Conservation (phyloP, 1,140 invertebrate genomes). For the Psix sp. region DNA sequence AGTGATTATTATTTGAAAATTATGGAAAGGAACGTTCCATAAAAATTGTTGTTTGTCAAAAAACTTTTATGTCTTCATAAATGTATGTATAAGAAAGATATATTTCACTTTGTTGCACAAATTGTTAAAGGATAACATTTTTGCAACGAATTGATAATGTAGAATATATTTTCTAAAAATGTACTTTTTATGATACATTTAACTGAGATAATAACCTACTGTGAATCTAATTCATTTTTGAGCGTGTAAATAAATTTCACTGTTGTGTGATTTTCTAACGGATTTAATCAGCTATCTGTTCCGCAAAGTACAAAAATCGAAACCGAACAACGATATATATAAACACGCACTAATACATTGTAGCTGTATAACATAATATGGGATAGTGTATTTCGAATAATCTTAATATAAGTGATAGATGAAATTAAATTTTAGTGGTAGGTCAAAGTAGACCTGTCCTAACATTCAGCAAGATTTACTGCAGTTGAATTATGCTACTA, state of each 20-base stretch:
- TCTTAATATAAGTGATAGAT: conserved; percentile 17
- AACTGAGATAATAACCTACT: no score
- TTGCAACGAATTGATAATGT: no score
- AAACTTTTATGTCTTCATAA: no score
- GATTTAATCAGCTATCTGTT: conserved; percentile 46
- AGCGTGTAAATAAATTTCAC: conserved; percentile 45
- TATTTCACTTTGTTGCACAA: no score
- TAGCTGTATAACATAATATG: conserved; percentile 21
- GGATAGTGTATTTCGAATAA: conserved; percentile 40
- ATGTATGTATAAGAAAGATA: no score
- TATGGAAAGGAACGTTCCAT: no score
- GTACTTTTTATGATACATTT: no score
- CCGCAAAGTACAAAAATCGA: conserved; percentile 33
- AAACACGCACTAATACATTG: conserved; percentile 42
- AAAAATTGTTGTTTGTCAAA: no score
- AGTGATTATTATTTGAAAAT: no score
- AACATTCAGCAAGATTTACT: no score
- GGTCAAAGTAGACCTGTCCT: conserved; percentile 12
- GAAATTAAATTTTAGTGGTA: conserved; percentile 2
- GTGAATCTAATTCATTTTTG: conserved; percentile 27
- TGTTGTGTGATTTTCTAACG: conserved; percentile 47
- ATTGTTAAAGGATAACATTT: no score
- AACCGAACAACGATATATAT: conserved; percentile 27
- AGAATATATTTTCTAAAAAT: neutral
- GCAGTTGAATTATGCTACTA: no score